phyloP scores from a whole-genome alignment of 2,888 invertebrate species.

The Euplexia lucipara region DNA sequence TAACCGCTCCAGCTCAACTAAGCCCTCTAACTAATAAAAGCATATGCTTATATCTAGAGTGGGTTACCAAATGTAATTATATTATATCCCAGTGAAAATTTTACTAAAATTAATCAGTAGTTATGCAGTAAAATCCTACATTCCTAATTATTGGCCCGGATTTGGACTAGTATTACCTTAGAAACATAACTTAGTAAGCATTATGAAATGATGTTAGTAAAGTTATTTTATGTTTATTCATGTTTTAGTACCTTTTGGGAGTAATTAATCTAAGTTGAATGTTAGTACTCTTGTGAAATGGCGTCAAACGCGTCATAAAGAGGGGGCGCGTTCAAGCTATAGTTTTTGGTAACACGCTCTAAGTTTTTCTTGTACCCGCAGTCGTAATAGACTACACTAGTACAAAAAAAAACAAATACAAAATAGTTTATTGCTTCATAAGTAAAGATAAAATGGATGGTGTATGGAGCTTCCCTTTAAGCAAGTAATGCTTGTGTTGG shows the following conservation, averaged over 20 bases:
- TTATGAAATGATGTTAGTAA: conserved; percentile 34
- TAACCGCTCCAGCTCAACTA: too few species aligned
- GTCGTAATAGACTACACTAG: too few species aligned
- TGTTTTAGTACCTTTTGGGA: conserved; percentile 49
- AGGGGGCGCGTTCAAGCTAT: background rate
- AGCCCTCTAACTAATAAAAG: too few species aligned
- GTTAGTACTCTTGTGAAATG: conserved; percentile 34
- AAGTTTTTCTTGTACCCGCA: background rate
- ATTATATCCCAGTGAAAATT: background rate
- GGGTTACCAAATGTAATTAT: too few species aligned
- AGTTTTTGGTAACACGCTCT: background rate
- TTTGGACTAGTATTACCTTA: conserved; percentile 8
- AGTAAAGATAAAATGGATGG: too few species aligned
- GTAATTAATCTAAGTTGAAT: conserved; percentile 50
- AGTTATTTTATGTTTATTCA: conserved; percentile 56
- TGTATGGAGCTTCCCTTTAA: too few species aligned
- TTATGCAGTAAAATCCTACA: conserved; percentile 10
- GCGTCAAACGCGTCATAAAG: background rate
- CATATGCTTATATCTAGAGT: too few species aligned
- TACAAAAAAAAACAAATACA: too few species aligned
- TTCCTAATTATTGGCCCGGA: conserved; percentile 6
- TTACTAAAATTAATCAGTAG: conserved; percentile 2
- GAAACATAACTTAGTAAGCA: conserved; percentile 28
- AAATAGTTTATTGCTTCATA: too few species aligned
- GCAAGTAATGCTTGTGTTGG: too few species aligned